A percentile compares a stretch with the other conserved stretches of the same genome.
These are phyloP conservation scores for Latheticus oryzae DNA, from an alignment of 2,888 invertebrate genomes.

Conservation along the genomic window DNA sequence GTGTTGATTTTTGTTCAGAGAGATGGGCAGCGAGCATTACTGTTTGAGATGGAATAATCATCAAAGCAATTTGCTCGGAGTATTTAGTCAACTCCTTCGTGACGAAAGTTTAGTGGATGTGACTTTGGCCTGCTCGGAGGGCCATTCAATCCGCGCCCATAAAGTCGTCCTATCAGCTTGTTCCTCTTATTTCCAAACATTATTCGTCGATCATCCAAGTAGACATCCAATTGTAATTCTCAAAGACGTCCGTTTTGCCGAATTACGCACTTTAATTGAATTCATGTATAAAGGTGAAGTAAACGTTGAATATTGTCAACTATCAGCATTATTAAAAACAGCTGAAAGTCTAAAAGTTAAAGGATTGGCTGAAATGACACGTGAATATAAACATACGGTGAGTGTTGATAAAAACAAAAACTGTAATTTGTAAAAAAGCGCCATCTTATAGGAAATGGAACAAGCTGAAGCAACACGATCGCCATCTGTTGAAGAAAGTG, in stretches of 20 bases:
- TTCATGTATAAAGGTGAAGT: conserved; percentile 98
- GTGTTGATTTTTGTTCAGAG: conserved; percentile 86
- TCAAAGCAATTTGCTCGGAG: conserved; percentile 97
- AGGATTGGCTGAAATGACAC: conserved; percentile 92
- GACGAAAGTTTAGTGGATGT: conserved; percentile 97
- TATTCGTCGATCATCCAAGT: conserved; percentile 89
- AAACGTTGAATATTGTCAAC: conserved; percentile 93
- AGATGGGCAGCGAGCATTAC: conserved; percentile 98
- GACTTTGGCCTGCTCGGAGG: conserved; percentile 96
- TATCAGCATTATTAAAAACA: conserved; percentile 90
- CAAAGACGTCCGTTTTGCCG: conserved; percentile 92
- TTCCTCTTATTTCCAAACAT: conserved; percentile 93
- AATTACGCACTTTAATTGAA: conserved; percentile 91
- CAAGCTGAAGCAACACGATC: conserved; percentile 61
- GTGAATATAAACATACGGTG: conserved; percentile 57
- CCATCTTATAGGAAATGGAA: conserved; percentile 59
- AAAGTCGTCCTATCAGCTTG: conserved; percentile 91
- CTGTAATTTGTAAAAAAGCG: too few species aligned
- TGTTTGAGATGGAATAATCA: conserved; percentile 99
- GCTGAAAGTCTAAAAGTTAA: conserved; percentile 94
- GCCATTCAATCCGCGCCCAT: conserved; percentile 94
- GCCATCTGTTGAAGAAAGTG: conserved; percentile 41
- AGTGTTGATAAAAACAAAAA: too few species aligned
- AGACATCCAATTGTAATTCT: conserved; percentile 95
- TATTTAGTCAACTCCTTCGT: conserved; percentile 95